These are phyloP conservation scores for Sturmia bella DNA, from an alignment of 2,888 invertebrate species.

Conservation along the genomic window DNA sequence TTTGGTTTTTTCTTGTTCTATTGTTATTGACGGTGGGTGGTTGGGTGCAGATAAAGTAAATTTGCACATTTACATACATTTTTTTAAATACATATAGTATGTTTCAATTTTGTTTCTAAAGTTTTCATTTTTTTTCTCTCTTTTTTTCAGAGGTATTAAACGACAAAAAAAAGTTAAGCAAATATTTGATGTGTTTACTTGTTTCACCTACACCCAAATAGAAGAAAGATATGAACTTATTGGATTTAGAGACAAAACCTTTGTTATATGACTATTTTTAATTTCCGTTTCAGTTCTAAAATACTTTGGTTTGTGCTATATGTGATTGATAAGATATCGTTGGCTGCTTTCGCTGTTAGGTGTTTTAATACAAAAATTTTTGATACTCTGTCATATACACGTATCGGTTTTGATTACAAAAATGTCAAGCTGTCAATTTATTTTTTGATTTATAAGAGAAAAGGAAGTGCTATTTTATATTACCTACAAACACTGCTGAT, in stretches of 20 bases:
- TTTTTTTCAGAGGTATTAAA: slow-evolving; percentile 16
- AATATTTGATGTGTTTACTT: slow-evolving; percentile 30
- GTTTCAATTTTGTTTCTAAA: slow-evolving; percentile 18
- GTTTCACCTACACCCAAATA: not conserved
- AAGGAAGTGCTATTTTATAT: too few relatives aligned
- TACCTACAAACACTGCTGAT: too few relatives aligned
- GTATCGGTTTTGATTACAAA: too few relatives aligned
- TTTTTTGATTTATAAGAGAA: too few relatives aligned
- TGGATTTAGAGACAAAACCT: not conserved
- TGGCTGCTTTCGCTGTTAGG: not conserved
- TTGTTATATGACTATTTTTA: slow-evolving; percentile 45
- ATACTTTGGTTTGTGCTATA: slow-evolving; percentile 19
- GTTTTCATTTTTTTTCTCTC: slow-evolving; percentile 1
- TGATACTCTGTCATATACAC: too few relatives aligned
- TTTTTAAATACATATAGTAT: not conserved
- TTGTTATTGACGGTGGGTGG: not conserved
- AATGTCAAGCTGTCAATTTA: too few relatives aligned
- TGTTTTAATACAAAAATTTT: too few relatives aligned
- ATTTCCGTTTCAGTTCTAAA: slow-evolving; percentile 53
- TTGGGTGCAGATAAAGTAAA: not conserved
- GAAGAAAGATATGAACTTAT: not conserved
- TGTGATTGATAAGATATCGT: too few relatives aligned
- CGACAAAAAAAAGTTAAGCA: slow-evolving; percentile 12
- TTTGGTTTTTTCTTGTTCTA: not conserved
- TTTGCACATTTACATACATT: not conserved